Evolutionary conservation across 2,797 vertebrate species (phyloP).

Genomic region (Spinus olivaceus): DNA sequence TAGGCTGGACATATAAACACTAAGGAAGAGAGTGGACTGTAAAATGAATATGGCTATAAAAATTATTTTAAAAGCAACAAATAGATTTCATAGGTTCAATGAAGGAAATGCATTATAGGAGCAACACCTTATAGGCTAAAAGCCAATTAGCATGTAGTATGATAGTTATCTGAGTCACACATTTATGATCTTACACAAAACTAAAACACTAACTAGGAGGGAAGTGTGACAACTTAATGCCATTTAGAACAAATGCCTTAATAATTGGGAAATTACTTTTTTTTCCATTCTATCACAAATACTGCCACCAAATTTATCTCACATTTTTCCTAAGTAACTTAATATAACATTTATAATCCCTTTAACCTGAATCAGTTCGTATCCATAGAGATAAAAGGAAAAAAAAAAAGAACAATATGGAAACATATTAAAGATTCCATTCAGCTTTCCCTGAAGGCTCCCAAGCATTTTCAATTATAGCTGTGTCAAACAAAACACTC

Average conservation of each 20-base stretch:
- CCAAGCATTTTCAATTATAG: not conserved
- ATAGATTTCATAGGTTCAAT: not conserved
- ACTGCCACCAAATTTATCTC: conserved; percentile 13
- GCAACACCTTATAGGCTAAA: not conserved
- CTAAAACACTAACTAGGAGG: not conserved
- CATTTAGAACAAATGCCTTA: conserved; percentile 3
- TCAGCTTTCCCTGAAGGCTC: not conserved
- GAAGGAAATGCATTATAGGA: not conserved
- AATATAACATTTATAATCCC: not conserved
- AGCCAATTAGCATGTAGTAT: not conserved
- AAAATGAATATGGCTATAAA: not conserved
- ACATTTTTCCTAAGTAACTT: not conserved
- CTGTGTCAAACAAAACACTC: conserved; percentile 7
- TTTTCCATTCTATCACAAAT: not conserved
- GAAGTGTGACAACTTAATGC: conserved; percentile 1
- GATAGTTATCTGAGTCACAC: not conserved
- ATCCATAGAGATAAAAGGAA: not conserved
- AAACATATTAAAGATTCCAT: not conserved
- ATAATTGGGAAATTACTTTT: conserved; percentile 24
- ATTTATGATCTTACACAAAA: not conserved
- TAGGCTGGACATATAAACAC: not conserved
- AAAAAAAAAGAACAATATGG: not conserved
- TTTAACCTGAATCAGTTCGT: not conserved
- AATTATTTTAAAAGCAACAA: not conserved
- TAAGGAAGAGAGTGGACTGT: not conserved